Base-by-base conservation (phyloP, 2,888 invertebrate species). In the Clunio marinus region DNA sequence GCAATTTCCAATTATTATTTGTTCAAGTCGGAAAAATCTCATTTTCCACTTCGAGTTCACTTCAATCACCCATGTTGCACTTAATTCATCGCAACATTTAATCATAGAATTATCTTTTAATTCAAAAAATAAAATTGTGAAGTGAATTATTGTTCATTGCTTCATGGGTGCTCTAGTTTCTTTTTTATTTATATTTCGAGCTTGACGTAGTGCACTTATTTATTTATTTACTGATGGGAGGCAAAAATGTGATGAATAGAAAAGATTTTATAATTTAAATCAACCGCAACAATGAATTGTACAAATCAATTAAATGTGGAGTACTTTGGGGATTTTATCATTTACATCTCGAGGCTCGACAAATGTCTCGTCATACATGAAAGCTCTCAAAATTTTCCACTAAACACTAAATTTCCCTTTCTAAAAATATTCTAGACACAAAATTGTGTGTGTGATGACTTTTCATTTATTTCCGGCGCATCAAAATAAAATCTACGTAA, bases 361-460 rank as follows among this genome's bases (percentile, higher is more conserved):
- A 13, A 57, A 22, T 15, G 41, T 20, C 22, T 13, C 57, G 25
- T 57, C 57, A 57, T 25, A 57, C 57, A 57, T 27, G 57, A 57
- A 57, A 20, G 15, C 27, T 57, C 25, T 57, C 27, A 24, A 27
- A 57, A 51, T 22, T 51, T 57, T 57, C n/a, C 57, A 13, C n/a
- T n/a, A n/a, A n/a, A n/a, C n/a, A n/a, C n/a, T n/a, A 20, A 57
- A 25, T 57, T 57, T 57, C 57, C 57, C 57, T 57, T 57, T 57
- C 57, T 25, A 57, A 27, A 57, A 25, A 27, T 32, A 25, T 22
- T 27, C 25, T 17, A 51, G 51, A 51, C n/a, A 22, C 13, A 7
- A 8, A 32, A 32, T 32, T 4, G 4, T 32, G 32, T 32, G 32
- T 57, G 57, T 57, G 13, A 4, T 51, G 5, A 13, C 15, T 45